Evolutionary conservation across 2,888 invertebrate species (phyloP).

Genomic region (Melolontha melolontha): DNA sequence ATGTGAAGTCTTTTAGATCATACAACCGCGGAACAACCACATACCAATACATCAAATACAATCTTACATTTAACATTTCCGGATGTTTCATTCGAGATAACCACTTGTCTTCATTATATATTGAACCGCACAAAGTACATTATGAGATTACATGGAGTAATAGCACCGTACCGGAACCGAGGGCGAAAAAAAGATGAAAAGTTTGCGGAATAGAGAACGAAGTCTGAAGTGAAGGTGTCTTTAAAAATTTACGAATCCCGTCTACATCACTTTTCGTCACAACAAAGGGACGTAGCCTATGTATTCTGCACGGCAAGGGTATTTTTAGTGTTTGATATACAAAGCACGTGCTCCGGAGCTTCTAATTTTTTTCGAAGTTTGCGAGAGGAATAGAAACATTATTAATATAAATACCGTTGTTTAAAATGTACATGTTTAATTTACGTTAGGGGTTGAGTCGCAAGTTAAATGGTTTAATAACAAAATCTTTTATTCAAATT

Average conservation of each 20-base stretch:
- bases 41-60: constrained; percentile 23
- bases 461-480: too few relatives aligned
- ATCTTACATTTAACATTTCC: constrained; percentile 14
- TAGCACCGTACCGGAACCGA: neutral
- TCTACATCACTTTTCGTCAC: constrained; percentile 14
- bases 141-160: constrained; percentile 15
- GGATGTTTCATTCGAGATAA: neutral
- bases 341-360: neutral
- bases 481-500: too few relatives aligned
- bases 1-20: too few relatives aligned
- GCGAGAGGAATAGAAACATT: too few relatives aligned
- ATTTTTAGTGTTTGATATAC: neutral
- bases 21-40: constrained; percentile 1
- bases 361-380: neutral
- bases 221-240: constrained; percentile 9
- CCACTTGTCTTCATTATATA: constrained; percentile 24
- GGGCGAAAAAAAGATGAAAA: constrained; percentile 2
- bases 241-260: constrained; percentile 26
- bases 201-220: neutral
- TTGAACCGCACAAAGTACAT: constrained; percentile 28
- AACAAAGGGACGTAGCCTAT: constrained; percentile 2
- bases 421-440: too few relatives aligned
- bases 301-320: neutral
- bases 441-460: too few relatives aligned
- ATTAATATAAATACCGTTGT: too few relatives aligned